Evolutionary conservation across 2,113 vertebrate species (phyloP).

Genomic region (Galemys pyrenaicus): DNA sequence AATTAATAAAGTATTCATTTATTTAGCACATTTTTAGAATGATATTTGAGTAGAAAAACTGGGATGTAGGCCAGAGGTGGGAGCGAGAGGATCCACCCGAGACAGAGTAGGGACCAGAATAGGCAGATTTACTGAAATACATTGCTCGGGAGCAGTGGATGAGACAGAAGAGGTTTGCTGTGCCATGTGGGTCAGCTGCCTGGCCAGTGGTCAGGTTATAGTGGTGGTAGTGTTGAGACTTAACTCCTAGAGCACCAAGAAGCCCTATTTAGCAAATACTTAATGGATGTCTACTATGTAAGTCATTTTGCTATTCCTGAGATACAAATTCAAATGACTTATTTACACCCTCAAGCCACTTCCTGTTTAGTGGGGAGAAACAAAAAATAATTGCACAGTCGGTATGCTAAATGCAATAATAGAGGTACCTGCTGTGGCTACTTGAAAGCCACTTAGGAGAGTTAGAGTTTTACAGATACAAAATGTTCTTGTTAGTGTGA

Average conservation of each 20-base stretch:
- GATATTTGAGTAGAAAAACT: too few species aligned
- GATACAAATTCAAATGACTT: not conserved
- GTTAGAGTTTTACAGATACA: not conserved
- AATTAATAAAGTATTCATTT: constrained; percentile 26
- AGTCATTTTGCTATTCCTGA: constrained; percentile 8
- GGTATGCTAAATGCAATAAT: not conserved
- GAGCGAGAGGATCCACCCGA: not conserved
- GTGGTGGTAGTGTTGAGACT: too few species aligned
- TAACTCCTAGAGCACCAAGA: too few species aligned
- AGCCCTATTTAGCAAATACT: constrained; percentile 13
- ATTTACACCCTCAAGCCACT: not conserved
- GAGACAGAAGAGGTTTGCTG: too few species aligned
- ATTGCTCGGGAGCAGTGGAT: too few species aligned
- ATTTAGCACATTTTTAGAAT: not conserved
- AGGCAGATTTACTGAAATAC: too few species aligned
- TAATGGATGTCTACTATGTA: not conserved
- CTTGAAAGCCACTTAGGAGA: not conserved
- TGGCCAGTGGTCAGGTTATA: too few species aligned
- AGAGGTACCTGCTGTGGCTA: not conserved
- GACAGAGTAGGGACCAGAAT: too few species aligned
- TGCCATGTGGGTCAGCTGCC: too few species aligned
- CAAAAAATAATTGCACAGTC: not conserved
- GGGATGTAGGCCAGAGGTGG: too few species aligned
- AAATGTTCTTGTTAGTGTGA: not conserved
- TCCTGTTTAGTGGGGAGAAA: not conserved